Conservation (phyloP, 2,888 invertebrate species). For the Drosophila stalkeri region DNA sequence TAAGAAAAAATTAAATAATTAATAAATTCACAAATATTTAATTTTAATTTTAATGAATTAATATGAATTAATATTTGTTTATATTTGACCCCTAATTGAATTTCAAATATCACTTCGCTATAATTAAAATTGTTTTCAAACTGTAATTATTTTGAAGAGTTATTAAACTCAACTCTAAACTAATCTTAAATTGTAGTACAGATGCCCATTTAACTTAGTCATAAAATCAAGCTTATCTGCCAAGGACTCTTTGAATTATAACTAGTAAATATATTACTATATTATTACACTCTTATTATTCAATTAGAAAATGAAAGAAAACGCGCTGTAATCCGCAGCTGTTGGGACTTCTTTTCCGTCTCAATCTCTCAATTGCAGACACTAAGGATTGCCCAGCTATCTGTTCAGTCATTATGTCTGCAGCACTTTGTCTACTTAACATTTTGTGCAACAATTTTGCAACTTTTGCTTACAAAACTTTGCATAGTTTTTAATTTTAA, state of each 20-base stretch:
- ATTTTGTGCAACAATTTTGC: constrained; percentile 63
- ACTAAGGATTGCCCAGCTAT: constrained; percentile 21
- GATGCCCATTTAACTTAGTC: background rate
- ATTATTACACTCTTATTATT: constrained; percentile 13
- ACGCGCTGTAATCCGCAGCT: constrained; percentile 15
- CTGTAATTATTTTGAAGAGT: too few relatives aligned
- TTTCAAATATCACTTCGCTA: too few relatives aligned
- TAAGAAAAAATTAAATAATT: too few relatives aligned
- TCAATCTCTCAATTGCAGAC: constrained; percentile 23
- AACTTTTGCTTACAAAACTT: constrained; percentile 57
- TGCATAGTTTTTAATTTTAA: constrained; percentile 73
- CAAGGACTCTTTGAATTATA: background rate
- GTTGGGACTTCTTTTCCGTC: background rate
- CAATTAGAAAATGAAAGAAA: constrained; percentile 15
- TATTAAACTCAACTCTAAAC: too few relatives aligned
- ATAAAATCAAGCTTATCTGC: too few relatives aligned
- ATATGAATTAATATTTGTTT: too few relatives aligned
- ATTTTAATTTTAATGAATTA: too few relatives aligned
- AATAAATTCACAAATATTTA: too few relatives aligned
- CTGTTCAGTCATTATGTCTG: constrained; percentile 63
- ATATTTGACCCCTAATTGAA: too few relatives aligned
- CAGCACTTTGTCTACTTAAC: constrained; percentile 67
- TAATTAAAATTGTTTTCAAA: too few relatives aligned
- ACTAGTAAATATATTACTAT: background rate
- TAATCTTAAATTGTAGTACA: too few relatives aligned